Evolutionary conservation across 2,888 invertebrate species (phyloP), one percentile per base, ranked within the genome.

Genomic region (Ephialtes manifestator): DNA sequence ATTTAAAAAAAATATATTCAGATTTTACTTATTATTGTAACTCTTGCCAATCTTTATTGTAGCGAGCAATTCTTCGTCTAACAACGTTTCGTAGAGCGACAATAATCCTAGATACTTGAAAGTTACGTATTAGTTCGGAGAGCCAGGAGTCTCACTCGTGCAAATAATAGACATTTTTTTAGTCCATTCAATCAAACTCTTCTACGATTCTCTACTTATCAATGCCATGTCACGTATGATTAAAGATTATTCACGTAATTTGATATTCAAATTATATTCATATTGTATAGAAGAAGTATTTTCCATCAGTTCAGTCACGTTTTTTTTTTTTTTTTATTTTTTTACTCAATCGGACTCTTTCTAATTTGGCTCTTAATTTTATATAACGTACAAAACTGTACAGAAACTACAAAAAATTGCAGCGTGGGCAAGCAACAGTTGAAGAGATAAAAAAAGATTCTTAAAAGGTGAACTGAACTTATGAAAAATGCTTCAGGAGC

Each of bases 41-140:
- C 79, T 79, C 71, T 85, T 85, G 85, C 79, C 79, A 79, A 79
- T 80, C 13, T 71, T 75, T 28, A 53, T 58, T 20, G 39, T 85
- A 67, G 70, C 20, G 58, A 70, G 39, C 48, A 75, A 53, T 65
- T 35, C 24, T 71, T 79, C 58, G 70, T 48, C 48, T 74, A 67
- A 80, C 31, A 63, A 65, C 51, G 35, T 81, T 82, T 85, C 63
- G 65, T 76, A 80, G 82, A 51, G 51, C 65, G 85, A 85, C 85
- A 85, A 85, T 85, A 85, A 85, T 82, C 48, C 31, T 58, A 60
- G 71, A 74, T 43, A 51, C 75, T 58, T 60, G 35, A 58, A 39
- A 70, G 11, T 78, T 43, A 51, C 24, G 51, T 43, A 55, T 46
- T 58, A 68, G 20, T 31, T 51, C 53, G 63, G 58, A 71, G 65